Percentiles rank a stretch among this genome's conserved stretches.
Evolutionary conservation across 2,113 vertebrate species (phyloP).

Genomic region (Pristiophorus japonicus): DNA sequence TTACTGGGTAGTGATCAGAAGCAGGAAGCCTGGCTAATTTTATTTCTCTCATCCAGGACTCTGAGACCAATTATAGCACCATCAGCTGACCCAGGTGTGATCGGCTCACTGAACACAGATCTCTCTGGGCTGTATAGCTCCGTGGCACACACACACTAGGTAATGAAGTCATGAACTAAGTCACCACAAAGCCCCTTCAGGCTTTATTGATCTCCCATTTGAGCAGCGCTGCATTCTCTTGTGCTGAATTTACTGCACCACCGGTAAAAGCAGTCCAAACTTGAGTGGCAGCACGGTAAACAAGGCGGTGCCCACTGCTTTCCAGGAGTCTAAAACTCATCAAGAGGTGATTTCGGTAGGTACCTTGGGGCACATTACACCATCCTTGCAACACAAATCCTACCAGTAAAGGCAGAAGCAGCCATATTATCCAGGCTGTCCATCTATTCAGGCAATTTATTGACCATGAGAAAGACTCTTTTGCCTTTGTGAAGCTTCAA

Average conservation of each 20-base stretch:
- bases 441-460: not conserved
- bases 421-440: constrained; percentile 39
- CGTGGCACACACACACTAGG: not conserved
- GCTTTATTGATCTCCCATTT: not conserved
- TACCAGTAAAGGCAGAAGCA: not conserved
- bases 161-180: not conserved
- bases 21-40: not conserved
- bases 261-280: not conserved
- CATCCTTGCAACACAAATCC: not conserved
- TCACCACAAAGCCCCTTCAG: not conserved
- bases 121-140: not conserved
- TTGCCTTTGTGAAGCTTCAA: not conserved
- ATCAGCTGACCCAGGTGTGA: not conserved
- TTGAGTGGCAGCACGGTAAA: not conserved
- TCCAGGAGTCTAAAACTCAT: not conserved
- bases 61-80: not conserved
- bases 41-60: not conserved
- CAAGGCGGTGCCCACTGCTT: not conserved
- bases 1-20: not conserved
- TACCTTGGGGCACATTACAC: not conserved
- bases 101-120: not conserved
- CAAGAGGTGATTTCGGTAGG: not conserved
- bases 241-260: not conserved
- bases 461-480: too few relatives aligned
- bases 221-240: not conserved